phyloP scores from a whole-genome alignment of 2,797 vertebrate genomes.

The Phataginus tetradactyla region DNA sequence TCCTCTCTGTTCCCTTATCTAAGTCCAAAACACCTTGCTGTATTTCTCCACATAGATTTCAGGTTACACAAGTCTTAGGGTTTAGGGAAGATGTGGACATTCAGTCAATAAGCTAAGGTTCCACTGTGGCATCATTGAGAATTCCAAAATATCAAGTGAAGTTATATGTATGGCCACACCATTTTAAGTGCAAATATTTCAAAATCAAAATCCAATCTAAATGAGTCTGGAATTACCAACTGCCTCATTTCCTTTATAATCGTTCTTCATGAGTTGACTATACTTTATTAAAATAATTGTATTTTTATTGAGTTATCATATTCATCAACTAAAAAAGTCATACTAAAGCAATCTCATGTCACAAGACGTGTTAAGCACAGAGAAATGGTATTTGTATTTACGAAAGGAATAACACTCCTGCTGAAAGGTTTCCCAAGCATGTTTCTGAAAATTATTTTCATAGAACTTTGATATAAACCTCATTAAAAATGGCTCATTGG shows the following conservation, averaged over 20 bases:
- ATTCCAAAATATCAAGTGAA: not conserved
- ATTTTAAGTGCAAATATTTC: not conserved
- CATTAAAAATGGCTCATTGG: not conserved
- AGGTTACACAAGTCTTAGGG: not conserved
- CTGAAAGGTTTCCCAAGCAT: not conserved
- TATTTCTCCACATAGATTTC: not conserved
- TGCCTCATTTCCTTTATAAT: not conserved
- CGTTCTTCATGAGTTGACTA: not conserved
- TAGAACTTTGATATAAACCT: not conserved
- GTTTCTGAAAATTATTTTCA: not conserved
- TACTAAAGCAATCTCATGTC: not conserved
- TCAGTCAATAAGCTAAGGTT: not conserved
- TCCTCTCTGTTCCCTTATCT: not conserved
- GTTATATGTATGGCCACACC: not conserved
- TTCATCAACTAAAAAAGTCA: not conserved
- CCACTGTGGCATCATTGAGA: not conserved
- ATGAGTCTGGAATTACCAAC: not conserved
- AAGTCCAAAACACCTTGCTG: not conserved
- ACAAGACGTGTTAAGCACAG: not conserved
- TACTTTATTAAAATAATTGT: not conserved
- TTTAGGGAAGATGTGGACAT: not conserved
- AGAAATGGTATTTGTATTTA: not conserved
- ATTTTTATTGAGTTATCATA: not conserved
- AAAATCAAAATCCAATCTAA: not conserved
- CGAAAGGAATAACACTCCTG: not conserved